phyloP scores from a whole-genome alignment of 2,113 vertebrate species.

The Psophia crepitans region DNA sequence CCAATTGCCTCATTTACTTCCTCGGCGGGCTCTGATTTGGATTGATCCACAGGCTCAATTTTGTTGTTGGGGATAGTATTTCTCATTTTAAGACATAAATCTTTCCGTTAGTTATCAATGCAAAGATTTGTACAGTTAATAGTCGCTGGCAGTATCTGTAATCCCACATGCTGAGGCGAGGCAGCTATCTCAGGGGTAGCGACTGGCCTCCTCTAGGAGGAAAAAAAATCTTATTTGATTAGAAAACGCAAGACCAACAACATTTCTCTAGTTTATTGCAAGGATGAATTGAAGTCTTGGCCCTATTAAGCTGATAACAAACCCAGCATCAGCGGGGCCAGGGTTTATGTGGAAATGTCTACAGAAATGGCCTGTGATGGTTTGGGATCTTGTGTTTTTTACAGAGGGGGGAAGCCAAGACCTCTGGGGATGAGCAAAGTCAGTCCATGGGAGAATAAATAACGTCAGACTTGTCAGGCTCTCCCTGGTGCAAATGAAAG shows the following conservation, averaged over 20 bases:
- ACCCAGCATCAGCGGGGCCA: neutral
- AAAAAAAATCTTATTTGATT: constrained; percentile 14
- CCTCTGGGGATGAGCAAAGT: neutral
- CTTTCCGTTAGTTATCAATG: constrained; percentile 31
- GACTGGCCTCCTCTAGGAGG: neutral
- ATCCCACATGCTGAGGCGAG: neutral
- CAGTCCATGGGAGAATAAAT: neutral
- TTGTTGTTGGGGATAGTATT: constrained; percentile 9
- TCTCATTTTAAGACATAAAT: constrained; percentile 35
- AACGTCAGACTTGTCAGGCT: neutral
- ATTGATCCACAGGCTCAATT: neutral
- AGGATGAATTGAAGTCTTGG: constrained; percentile 49
- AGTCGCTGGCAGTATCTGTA: neutral
- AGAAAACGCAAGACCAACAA: constrained; percentile 2
- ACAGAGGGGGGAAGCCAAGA: rapidly evolving
- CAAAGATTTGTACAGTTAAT: constrained; percentile 35
- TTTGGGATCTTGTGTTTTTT: neutral
- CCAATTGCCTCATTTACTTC: constrained; percentile 10
- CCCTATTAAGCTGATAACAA: constrained; percentile 53
- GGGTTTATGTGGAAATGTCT: neutral
- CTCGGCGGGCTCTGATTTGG: neutral
- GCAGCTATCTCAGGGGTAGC: neutral
- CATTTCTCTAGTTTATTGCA: constrained; percentile 43
- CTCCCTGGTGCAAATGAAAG: neutral
- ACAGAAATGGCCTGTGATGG: neutral